Evolutionary conservation across 2,113 vertebrate genomes (phyloP).

Genomic region (Myiopsitta monachus): DNA sequence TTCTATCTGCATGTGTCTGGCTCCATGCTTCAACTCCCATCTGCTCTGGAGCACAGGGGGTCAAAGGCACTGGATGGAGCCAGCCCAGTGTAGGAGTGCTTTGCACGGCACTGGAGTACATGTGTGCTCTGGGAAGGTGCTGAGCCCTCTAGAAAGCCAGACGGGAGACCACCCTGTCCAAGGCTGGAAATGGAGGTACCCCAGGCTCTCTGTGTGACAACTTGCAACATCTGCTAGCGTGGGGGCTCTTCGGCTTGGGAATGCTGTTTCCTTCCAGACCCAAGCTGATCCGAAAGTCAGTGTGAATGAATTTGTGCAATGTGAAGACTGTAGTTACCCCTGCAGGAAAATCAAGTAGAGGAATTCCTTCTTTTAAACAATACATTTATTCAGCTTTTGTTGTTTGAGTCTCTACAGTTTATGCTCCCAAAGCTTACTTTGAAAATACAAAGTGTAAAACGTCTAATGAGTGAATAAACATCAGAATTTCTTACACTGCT

Average conservation of each 20-base stretch:
- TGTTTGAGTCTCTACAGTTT: background rate
- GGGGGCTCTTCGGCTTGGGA: accelerated
- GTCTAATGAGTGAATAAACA: background rate
- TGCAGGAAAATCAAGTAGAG: background rate
- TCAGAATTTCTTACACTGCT: background rate
- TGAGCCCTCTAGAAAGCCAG: background rate
- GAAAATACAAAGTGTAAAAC: background rate
- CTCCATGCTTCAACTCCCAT: background rate
- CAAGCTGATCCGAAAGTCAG: background rate
- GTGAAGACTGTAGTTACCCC: background rate
- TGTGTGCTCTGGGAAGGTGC: background rate
- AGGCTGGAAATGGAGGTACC: background rate
- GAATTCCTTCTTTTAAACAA: background rate
- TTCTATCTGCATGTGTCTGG: accelerated
- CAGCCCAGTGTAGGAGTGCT: background rate
- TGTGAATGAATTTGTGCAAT: background rate
- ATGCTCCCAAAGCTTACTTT: background rate
- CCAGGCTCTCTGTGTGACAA: background rate
- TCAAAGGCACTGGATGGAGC: accelerated
- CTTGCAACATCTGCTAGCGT: background rate
- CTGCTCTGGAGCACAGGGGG: accelerated
- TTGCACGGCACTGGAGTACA: accelerated
- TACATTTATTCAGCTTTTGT: background rate
- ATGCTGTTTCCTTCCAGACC: background rate
- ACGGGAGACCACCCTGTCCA: background rate